Conservation (phyloP, 1,140 invertebrate species). For the Macrostomum lignano region DNA sequence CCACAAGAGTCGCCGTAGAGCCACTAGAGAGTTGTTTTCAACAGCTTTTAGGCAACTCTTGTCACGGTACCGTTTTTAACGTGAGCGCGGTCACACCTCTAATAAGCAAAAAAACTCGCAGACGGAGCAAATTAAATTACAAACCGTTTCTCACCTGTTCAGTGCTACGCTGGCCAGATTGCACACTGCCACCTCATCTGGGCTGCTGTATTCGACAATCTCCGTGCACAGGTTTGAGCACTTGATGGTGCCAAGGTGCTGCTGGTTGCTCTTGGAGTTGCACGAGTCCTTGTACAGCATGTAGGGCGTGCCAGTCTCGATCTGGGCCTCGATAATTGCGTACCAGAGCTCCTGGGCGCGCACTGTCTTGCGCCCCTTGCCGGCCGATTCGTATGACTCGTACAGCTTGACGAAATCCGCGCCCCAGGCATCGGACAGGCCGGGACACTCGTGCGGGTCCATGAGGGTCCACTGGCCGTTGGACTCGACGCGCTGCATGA, state of each 20-base stretch:
- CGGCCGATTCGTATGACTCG: slow-evolving; percentile 52
- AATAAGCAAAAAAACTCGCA: too few species aligned
- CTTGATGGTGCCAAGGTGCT: slow-evolving; percentile 92
- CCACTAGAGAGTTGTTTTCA: too few species aligned
- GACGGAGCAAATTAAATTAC: too few species aligned
- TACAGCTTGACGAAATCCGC: slow-evolving; percentile 75
- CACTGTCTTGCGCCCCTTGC: slow-evolving; percentile 42
- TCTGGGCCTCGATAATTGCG: slow-evolving; percentile 71
- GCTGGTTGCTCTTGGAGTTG: slow-evolving; percentile 84
- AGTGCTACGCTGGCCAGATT: too few species aligned
- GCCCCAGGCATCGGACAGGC: slow-evolving; percentile 64
- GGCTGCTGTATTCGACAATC: slow-evolving; percentile 59
- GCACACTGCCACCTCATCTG: slow-evolving; percentile 78
- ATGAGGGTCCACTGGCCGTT: slow-evolving; percentile 71
- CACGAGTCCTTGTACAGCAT: slow-evolving; percentile 91
- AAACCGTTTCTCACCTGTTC: too few species aligned
- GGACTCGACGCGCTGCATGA: slow-evolving; percentile 73
- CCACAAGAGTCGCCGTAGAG: too few species aligned
- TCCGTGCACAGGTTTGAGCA: slow-evolving; percentile 93
- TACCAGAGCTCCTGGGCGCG: slow-evolving; percentile 67
- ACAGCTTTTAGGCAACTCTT: too few species aligned
- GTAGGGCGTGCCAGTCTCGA: slow-evolving; percentile 89
- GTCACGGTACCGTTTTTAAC: too few species aligned
- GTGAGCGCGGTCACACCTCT: too few species aligned
- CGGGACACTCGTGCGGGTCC: slow-evolving; percentile 76